Conservation (phyloP, 2,113 vertebrate genomes). For the Melanocharis versteri region DNA sequence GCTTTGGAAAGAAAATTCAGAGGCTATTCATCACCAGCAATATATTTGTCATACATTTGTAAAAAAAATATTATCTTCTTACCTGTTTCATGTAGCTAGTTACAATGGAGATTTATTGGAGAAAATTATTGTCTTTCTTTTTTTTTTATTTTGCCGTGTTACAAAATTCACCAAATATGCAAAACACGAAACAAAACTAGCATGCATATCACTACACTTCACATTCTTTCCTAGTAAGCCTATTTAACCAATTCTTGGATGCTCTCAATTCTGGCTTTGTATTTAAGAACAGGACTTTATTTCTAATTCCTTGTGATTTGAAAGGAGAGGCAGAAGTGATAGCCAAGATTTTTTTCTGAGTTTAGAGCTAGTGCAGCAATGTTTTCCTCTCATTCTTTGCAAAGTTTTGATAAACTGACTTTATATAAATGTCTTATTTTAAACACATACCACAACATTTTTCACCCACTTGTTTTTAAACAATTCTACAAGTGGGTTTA, state of each 20-base stretch:
- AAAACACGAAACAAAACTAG: background rate
- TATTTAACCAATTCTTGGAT: background rate
- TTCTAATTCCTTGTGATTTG: background rate
- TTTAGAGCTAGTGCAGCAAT: background rate
- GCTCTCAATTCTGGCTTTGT: background rate
- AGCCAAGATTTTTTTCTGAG: background rate
- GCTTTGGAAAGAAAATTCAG: background rate
- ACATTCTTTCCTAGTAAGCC: background rate
- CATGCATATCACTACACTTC: background rate
- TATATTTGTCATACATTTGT: background rate
- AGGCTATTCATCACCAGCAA: background rate
- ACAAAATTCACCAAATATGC: background rate
- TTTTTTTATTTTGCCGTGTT: background rate
- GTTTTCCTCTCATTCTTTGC: background rate
- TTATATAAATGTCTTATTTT: background rate
- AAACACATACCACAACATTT: background rate
- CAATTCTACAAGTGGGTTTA: background rate
- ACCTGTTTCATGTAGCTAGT: background rate
- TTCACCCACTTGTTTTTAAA: background rate
- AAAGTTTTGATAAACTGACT: background rate
- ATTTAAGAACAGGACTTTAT: background rate
- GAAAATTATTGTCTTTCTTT: background rate
- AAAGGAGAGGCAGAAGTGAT: background rate
- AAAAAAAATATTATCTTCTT: background rate
- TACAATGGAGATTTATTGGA: background rate